Evolutionary conservation across 1,140 invertebrate genomes (phyloP).

Genomic region (Hylaeus volcanicus): DNA sequence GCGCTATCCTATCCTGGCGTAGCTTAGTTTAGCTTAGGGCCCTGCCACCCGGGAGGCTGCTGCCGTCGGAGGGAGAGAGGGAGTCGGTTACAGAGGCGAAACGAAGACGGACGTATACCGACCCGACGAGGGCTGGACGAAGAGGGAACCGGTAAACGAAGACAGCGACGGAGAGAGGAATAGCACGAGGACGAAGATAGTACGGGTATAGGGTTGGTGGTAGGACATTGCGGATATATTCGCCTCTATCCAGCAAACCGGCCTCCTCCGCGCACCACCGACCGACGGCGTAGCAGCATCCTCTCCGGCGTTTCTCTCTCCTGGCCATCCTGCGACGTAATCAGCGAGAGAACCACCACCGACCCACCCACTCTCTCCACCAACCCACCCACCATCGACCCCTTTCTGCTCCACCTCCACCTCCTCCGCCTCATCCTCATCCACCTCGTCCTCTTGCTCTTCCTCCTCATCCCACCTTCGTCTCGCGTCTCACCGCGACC

Average conservation of each 20-base stretch:
- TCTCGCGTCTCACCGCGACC: slow-evolving; percentile 58
- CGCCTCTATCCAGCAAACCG: slow-evolving; percentile 70
- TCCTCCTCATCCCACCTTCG: slow-evolving; percentile 48
- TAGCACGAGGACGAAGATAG: slow-evolving; percentile 51
- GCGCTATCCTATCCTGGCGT: slow-evolving; percentile 70
- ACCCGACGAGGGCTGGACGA: slow-evolving; percentile 11
- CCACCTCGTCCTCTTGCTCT: slow-evolving; percentile 41
- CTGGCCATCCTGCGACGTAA: slow-evolving; percentile 80
- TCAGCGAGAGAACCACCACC: slow-evolving; percentile 78
- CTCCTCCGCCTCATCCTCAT: slow-evolving; percentile 27
- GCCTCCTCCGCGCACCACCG: slow-evolving; percentile 50
- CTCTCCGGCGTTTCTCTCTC: slow-evolving; percentile 71
- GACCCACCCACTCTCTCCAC: slow-evolving; percentile 44
- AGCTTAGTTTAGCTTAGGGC: slow-evolving; percentile 78
- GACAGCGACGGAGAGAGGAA: slow-evolving; percentile 44
- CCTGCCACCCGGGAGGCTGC: slow-evolving; percentile 63
- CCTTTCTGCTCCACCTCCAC: slow-evolving; percentile 45
- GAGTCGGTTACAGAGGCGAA: slow-evolving; percentile 28
- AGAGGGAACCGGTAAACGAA: slow-evolving; percentile 37
- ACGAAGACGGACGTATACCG: slow-evolving; percentile 43
- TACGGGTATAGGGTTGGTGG: slow-evolving; percentile 68
- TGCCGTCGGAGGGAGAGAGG: slow-evolving; percentile 26
- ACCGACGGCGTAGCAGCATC: slow-evolving; percentile 62
- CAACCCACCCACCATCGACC: slow-evolving; percentile 51
- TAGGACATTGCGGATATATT: slow-evolving; percentile 80